A percentile compares a stretch with the other conserved stretches of the same genome.
These are phyloP conservation scores for Orthonevra nobilis DNA, from an alignment of 2,888 invertebrate genomes.

Conservation along the genomic window DNA sequence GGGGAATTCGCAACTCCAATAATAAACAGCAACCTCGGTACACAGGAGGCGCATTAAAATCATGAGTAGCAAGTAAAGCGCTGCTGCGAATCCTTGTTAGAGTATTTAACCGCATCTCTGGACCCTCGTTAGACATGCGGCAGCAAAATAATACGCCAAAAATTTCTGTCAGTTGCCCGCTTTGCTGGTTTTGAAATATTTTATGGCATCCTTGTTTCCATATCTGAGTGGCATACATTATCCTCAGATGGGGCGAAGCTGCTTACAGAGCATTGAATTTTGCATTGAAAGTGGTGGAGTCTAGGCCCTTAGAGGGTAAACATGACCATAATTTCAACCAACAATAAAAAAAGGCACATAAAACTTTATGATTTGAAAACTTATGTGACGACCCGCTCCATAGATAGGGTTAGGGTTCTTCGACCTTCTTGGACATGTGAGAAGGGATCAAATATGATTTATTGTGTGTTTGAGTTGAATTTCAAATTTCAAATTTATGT, in stretches of 20 bases:
- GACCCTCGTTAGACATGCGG: neutral
- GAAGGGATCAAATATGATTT: too few relatives aligned
- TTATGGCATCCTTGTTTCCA: neutral
- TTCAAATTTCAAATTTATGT: too few relatives aligned
- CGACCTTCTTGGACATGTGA: too few relatives aligned
- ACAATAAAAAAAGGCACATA: neutral
- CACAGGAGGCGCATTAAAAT: neutral
- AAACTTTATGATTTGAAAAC: constrained; percentile 8
- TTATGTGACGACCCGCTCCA: too few relatives aligned
- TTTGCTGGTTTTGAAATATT: constrained; percentile 1
- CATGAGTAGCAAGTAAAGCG: constrained; percentile 1
- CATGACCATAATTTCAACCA: constrained; percentile 5
- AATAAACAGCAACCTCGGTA: neutral
- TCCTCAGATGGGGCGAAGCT: neutral
- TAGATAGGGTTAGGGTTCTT: too few relatives aligned
- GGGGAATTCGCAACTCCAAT: neutral
- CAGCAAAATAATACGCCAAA: constrained; percentile 7
- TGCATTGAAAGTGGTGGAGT: too few relatives aligned
- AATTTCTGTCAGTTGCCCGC: neutral
- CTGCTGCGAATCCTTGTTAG: neutral
- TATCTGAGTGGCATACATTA: constrained; percentile 7
- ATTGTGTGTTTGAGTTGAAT: too few relatives aligned
- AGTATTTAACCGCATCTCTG: neutral
- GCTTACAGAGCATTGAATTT: neutral
- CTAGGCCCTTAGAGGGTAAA: neutral